These are phyloP conservation scores for Helicoverpa assulta DNA, from an alignment of 2,888 invertebrate genomes.

Conservation along the genomic window DNA sequence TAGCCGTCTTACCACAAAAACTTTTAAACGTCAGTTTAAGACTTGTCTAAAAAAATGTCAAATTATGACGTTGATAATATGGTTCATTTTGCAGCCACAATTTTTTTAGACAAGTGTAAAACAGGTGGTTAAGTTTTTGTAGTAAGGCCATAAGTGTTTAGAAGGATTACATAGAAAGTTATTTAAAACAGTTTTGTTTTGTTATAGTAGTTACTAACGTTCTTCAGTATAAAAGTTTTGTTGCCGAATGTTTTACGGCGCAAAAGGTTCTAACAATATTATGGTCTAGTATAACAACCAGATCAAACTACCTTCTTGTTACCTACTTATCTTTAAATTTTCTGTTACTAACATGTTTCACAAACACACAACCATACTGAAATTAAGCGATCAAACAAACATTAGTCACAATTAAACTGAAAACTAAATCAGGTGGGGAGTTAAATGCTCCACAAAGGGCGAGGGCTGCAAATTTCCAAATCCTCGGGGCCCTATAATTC, in stretches of 20 bases:
- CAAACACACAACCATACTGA: slow-evolving; percentile 23
- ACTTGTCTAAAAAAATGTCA: too few species aligned
- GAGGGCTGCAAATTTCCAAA: slow-evolving; percentile 76
- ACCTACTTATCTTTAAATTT: background rate
- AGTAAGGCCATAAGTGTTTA: too few species aligned
- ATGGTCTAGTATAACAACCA: too few species aligned
- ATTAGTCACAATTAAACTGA: slow-evolving; percentile 69
- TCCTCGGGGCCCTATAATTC: slow-evolving; percentile 75
- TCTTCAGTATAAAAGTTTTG: background rate
- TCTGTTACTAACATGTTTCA: background rate
- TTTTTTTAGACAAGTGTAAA: too few species aligned
- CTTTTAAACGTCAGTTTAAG: too few species aligned
- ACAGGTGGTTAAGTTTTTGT: too few species aligned
- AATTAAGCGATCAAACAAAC: slow-evolving; percentile 60
- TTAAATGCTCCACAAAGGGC: slow-evolving; percentile 68
- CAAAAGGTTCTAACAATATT: background rate
- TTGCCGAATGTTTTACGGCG: background rate
- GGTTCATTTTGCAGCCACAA: too few species aligned
- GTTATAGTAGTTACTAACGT: background rate
- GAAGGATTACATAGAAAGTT: background rate
- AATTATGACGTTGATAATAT: too few species aligned
- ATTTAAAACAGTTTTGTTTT: background rate
- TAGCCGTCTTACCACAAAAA: too few species aligned
- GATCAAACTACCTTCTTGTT: background rate
- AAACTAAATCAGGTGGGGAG: slow-evolving; percentile 62